Conservation (phyloP, 2,113 vertebrate genomes). For the Lucifuga dentata region DNA sequence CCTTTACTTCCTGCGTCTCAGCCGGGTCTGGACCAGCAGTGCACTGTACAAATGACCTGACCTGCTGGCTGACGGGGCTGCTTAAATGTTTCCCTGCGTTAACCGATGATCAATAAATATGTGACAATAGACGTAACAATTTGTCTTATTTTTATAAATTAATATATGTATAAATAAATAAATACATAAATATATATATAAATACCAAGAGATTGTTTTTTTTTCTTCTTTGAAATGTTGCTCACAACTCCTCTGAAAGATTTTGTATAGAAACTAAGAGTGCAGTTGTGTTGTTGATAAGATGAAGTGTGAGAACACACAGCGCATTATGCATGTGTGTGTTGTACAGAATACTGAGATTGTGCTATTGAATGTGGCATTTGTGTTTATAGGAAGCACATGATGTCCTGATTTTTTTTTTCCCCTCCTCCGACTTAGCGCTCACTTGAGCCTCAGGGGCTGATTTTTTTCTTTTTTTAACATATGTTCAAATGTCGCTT, state of each 20-base stretch:
- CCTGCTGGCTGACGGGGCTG: conserved; percentile 61
- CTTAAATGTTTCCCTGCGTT: conserved; percentile 55
- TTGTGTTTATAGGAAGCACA: conserved; percentile 81
- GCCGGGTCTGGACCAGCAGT: conserved; percentile 59
- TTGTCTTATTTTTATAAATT: conserved; percentile 85
- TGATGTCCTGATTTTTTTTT: conserved; percentile 56
- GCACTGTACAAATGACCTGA: conserved; percentile 70
- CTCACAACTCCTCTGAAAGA: conserved; percentile 60
- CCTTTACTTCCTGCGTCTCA: conserved; percentile 33
- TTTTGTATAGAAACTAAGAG: conserved; percentile 77
- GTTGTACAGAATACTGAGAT: conserved; percentile 90
- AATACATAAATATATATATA: conserved; percentile 49
- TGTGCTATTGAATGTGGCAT: conserved; percentile 90
- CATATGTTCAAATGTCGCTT: conserved; percentile 87
- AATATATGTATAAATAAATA: conserved; percentile 82
- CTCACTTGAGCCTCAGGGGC: conserved; percentile 88
- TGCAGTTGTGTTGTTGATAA: conserved; percentile 39
- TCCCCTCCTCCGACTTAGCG: conserved; percentile 63
- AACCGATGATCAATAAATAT: conserved; percentile 76
- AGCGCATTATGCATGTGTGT: conserved; percentile 72
- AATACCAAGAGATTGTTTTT: conserved; percentile 56
- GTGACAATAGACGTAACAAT: conserved; percentile 85
- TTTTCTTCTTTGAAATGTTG: conserved; percentile 60
- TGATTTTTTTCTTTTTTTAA: conserved; percentile 74
- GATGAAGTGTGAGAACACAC: conserved; percentile 46